Percentiles rank a stretch among this genome's conserved stretches.
Evolutionary conservation across 1,140 invertebrate species (phyloP).

Genomic region (Plutomurus gul): DNA sequence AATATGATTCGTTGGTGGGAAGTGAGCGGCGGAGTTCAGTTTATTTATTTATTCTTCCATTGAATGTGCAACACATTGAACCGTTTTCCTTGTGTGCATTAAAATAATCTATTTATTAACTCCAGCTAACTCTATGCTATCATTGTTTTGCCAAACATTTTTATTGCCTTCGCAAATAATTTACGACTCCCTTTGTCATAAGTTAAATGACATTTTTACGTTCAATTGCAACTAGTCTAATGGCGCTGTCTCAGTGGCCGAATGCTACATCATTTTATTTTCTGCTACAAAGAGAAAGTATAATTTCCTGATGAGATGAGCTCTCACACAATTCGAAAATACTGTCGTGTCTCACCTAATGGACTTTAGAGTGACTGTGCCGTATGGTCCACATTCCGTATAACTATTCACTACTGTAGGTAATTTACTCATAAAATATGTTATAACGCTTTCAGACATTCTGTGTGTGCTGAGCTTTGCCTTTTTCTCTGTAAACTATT

Average conservation of each 20-base stretch:
- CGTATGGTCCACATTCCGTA: neutral
- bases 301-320: constrained; percentile 19
- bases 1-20: no score
- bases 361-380: neutral
- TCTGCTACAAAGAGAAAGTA: neutral
- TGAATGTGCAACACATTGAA: constrained; percentile 11
- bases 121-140: neutral
- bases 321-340: no score
- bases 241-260: neutral
- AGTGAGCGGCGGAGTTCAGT: no score
- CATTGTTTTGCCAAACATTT: constrained; percentile 29
- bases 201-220: constrained; percentile 4
- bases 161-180: neutral
- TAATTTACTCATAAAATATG: no score
- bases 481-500: neutral
- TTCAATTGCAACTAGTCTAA: neutral
- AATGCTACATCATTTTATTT: constrained; percentile 8
- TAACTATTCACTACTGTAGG: no score
- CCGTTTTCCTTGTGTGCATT: constrained; percentile 1
- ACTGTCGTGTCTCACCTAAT: neutral
- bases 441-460: neutral
- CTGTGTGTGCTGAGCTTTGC: neutral
- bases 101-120: constrained; percentile 25
- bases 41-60: no score
- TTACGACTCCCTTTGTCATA: neutral